Evolutionary conservation across 2,113 vertebrate species (phyloP).

Genomic region (Syngnathus scovelli): DNA sequence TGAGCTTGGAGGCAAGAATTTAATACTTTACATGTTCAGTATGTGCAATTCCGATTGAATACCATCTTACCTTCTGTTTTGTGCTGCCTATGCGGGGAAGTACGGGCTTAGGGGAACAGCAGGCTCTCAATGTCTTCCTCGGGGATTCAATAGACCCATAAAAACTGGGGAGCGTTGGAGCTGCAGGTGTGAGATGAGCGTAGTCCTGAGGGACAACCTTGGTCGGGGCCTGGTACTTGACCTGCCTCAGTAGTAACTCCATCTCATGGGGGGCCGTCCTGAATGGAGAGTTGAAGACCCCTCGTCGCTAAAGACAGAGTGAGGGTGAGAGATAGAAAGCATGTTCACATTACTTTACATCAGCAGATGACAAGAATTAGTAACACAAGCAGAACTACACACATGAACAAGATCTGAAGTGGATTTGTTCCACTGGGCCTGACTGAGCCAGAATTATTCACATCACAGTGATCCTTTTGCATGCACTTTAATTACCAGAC

Average conservation of each 20-base stretch:
- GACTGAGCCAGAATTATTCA: conserved; percentile 60
- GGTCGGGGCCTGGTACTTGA: conserved; percentile 68
- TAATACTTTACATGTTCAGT: background rate
- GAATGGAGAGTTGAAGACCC: conserved; percentile 89
- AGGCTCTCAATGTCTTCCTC: conserved; percentile 28
- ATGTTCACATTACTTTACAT: background rate
- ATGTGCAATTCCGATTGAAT: background rate
- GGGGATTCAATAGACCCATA: conserved; percentile 27
- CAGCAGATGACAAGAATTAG: background rate
- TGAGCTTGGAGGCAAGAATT: background rate
- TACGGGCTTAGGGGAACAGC: conserved; percentile 44
- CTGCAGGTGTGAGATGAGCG: conserved; percentile 25
- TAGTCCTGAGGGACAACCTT: conserved; percentile 29
- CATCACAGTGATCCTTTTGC: conserved; percentile 59
- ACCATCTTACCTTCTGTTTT: conserved; percentile 77
- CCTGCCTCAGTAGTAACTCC: conserved; percentile 77
- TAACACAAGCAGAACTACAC: conserved; percentile 8
- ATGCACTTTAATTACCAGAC: conserved; percentile 65
- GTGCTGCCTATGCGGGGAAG: conserved; percentile 75
- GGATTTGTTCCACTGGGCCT: conserved; percentile 44
- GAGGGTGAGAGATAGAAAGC: conserved; percentile 10
- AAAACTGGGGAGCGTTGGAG: conserved; percentile 21
- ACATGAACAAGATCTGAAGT: conserved; percentile 38
- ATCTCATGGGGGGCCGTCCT: conserved; percentile 78
- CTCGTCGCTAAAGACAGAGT: conserved; percentile 72